A percentile compares a stretch with the other conserved stretches of the same genome.
Evolutionary conservation across 30 jellyfish, hydroid and myxozoan species (phyloP).

Genomic region (Sanderia malayensis): DNA sequence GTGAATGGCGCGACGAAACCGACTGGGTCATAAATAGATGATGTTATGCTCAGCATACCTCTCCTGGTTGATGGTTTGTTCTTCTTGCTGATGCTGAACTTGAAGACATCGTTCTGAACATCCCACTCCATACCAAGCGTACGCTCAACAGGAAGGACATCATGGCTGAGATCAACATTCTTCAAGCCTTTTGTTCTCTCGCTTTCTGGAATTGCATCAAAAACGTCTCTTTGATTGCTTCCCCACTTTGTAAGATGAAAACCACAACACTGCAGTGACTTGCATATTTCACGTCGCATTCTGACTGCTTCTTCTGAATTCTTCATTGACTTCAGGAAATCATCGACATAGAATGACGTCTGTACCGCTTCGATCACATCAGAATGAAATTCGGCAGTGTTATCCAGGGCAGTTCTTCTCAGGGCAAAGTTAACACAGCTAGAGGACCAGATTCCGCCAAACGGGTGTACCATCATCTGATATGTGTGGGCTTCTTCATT

Average conservation of each 20-base stretch:
- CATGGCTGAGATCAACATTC: neutral
- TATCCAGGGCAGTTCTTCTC: neutral
- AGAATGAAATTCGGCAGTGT: neutral
- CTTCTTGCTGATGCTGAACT: neutral
- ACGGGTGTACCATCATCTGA: neutral
- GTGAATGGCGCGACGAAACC: constrained; percentile 1
- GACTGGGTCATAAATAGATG: neutral
- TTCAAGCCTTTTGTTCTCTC: neutral
- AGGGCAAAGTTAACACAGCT: neutral
- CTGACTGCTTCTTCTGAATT: neutral
- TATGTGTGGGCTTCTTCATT: neutral
- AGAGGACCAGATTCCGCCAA: constrained; percentile 1
- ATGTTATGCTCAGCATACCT: neutral
- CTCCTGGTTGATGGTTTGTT: constrained; percentile 1
- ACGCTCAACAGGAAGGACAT: neutral
- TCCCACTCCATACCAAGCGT: constrained; percentile 1
- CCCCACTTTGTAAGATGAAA: constrained; percentile 1
- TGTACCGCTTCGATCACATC: constrained; percentile 2
- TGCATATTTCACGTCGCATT: neutral
- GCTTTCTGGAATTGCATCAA: constrained; percentile 1
- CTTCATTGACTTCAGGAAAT: neutral
- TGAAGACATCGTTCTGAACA: neutral
- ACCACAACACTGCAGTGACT: neutral
- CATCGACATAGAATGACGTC: neutral
- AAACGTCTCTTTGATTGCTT: neutral